Conservation (phyloP, 2,797 vertebrate genomes). For the Danio tinwini region DNA sequence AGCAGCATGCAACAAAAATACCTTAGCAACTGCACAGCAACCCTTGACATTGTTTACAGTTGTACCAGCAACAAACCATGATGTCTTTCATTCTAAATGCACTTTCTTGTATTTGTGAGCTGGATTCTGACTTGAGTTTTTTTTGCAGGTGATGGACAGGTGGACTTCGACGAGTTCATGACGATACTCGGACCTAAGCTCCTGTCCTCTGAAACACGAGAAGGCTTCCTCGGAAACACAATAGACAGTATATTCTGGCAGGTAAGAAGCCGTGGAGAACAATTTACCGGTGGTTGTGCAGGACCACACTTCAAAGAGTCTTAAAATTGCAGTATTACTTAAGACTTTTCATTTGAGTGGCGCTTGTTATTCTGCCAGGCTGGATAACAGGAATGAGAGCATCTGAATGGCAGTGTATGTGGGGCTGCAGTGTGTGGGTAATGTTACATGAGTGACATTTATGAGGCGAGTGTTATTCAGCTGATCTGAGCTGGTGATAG, state of each 20-base stretch:
- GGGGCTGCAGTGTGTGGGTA: neutral
- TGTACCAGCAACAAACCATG: too few species aligned
- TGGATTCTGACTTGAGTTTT: neutral
- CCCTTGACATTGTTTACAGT: too few species aligned
- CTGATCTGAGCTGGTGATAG: conserved; percentile 6
- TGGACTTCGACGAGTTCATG: conserved; percentile 97
- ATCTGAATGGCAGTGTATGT: neutral
- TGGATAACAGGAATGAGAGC: neutral
- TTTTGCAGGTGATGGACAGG: conserved; percentile 89
- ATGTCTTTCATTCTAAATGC: neutral
- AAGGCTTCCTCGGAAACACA: conserved; percentile 93
- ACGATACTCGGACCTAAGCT: conserved; percentile 96
- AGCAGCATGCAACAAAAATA: neutral
- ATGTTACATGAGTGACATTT: neutral
- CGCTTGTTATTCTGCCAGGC: neutral
- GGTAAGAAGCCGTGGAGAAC: conserved; percentile 74
- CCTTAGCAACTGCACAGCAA: neutral
- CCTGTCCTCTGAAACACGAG: conserved; percentile 91
- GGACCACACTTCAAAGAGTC: conserved; percentile 19
- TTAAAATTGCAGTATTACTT: conserved; percentile 7
- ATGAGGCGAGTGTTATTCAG: neutral
- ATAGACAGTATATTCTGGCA: conserved; percentile 99
- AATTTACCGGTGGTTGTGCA: neutral
- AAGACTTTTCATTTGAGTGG: neutral
- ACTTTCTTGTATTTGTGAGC: neutral